These are phyloP conservation scores for Aphelinus atriplicis DNA, from an alignment of 1,140 invertebrate species.

Conservation along the genomic window DNA sequence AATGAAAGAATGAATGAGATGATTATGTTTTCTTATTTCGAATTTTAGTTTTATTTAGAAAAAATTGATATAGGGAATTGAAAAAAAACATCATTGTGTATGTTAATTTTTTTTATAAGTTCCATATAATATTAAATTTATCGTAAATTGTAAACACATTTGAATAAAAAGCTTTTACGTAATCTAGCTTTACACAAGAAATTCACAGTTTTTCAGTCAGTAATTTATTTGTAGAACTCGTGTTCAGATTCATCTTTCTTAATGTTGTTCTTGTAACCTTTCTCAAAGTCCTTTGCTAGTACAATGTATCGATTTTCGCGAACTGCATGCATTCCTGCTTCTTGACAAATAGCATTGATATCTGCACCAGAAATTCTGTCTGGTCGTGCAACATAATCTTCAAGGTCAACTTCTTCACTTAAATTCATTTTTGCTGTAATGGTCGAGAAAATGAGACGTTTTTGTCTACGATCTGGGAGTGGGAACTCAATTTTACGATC, in stretches of 20 bases:
- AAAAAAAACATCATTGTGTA: no score
- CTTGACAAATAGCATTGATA: slow-evolving; percentile 99
- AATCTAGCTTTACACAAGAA: slow-evolving; percentile 21
- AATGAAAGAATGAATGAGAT: no score
- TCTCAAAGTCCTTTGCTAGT: slow-evolving; percentile 98
- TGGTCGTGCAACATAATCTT: slow-evolving; percentile 98
- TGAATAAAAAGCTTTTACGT: slow-evolving; percentile 25
- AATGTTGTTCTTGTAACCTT: slow-evolving; percentile 99
- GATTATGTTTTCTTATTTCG: no score
- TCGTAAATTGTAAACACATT: slow-evolving; percentile 36
- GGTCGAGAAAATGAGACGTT: slow-evolving; percentile 97
- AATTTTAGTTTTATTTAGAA: no score
- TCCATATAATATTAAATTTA: slow-evolving; percentile 29
- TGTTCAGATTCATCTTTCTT: slow-evolving; percentile 99
- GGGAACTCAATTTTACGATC: slow-evolving; percentile 99
- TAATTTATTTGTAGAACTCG: slow-evolving; percentile 97
- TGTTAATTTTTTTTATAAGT: slow-evolving; percentile 2
- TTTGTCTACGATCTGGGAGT: slow-evolving; percentile 95
- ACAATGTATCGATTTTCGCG: slow-evolving; percentile 99
- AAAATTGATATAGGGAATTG: no score
- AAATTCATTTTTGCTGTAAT: slow-evolving; percentile 99
- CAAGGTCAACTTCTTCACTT: slow-evolving; percentile 98
- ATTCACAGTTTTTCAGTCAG: background rate
- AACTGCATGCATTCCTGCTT: slow-evolving; percentile 96
- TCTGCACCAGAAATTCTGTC: slow-evolving; percentile 99